phyloP scores from a whole-genome alignment of 2,113 vertebrate species.

The Psettodes erumei region DNA sequence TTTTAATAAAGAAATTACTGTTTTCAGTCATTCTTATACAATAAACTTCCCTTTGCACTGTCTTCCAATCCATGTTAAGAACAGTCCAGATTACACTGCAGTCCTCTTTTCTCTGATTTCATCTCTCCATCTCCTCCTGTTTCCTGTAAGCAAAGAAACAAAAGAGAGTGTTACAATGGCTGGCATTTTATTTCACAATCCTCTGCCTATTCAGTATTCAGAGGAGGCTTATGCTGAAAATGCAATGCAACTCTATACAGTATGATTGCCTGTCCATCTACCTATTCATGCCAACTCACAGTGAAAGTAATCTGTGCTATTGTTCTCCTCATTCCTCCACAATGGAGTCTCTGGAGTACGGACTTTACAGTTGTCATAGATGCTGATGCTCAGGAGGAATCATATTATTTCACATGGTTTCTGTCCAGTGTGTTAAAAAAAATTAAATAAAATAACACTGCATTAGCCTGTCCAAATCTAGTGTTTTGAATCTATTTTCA shows the following conservation, averaged over 20 bases:
- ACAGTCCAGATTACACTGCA: constrained; percentile 31
- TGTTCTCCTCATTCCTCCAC: constrained; percentile 48
- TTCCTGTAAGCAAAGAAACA: constrained; percentile 58
- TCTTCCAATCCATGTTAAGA: constrained; percentile 27
- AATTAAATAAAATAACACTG: too few relatives aligned
- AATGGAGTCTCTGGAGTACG: constrained; percentile 24
- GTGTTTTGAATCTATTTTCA: neutral
- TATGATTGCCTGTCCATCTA: constrained; percentile 56
- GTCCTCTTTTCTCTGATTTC: constrained; percentile 39
- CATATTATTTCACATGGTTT: constrained; percentile 16
- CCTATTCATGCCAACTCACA: constrained; percentile 53
- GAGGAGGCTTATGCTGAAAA: constrained; percentile 45
- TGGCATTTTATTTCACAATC: constrained; percentile 48
- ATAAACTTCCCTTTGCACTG: neutral
- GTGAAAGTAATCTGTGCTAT: constrained; percentile 56
- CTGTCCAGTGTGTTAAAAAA: constrained; percentile 12
- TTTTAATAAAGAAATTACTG: too few relatives aligned
- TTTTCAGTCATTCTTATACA: constrained; percentile 5
- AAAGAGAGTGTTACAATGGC: constrained; percentile 45
- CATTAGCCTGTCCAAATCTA: neutral
- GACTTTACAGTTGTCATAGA: constrained; percentile 25
- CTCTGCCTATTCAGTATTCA: constrained; percentile 59
- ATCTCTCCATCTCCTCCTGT: constrained; percentile 40
- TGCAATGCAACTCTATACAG: constrained; percentile 37
- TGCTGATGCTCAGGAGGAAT: constrained; percentile 25